These are phyloP conservation scores for Zoanthus solanderi DNA, from an alignment of 92 coral and sea anemone species.

Conservation along the genomic window DNA sequence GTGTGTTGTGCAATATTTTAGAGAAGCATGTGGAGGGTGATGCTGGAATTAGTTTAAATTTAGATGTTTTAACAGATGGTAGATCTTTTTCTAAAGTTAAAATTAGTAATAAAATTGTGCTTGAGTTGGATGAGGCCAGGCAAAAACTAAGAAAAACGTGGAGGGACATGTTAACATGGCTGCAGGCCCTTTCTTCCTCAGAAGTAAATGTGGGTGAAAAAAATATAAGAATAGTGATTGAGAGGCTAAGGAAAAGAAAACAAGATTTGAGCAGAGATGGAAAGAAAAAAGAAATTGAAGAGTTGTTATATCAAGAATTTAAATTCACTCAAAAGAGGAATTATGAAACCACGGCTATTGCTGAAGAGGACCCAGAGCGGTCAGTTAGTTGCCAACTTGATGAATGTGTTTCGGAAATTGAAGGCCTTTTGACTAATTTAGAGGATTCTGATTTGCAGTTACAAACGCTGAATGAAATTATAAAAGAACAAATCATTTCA, in stretches of 20 bases:
- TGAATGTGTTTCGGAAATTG: constrained; percentile 8
- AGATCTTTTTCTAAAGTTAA: neutral
- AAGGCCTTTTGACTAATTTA: neutral
- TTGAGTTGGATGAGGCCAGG: constrained; percentile 8
- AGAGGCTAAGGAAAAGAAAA: constrained; percentile 26
- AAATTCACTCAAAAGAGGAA: constrained; percentile 8
- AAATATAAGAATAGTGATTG: neutral
- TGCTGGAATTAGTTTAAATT: constrained; percentile 1
- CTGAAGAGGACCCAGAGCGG: constrained; percentile 11
- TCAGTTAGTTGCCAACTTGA: neutral
- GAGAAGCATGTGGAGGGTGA: constrained; percentile 2
- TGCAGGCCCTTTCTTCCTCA: constrained; percentile 21
- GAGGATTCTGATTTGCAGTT: constrained; percentile 13
- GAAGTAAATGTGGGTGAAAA: constrained; percentile 30
- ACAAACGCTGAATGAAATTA: neutral
- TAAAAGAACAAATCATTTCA: neutral
- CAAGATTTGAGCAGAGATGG: constrained; percentile 22
- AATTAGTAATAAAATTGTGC: constrained; percentile 20
- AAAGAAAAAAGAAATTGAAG: constrained; percentile 9
- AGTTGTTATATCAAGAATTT: neutral
- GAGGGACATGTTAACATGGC: constrained; percentile 14
- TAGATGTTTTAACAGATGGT: neutral
- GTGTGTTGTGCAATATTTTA: constrained; percentile 19
- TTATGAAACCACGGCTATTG: neutral
- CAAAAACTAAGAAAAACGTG: constrained; percentile 1